phyloP scores from a whole-genome alignment of 2,888 invertebrate genomes.

The Sabatieria punctata region DNA sequence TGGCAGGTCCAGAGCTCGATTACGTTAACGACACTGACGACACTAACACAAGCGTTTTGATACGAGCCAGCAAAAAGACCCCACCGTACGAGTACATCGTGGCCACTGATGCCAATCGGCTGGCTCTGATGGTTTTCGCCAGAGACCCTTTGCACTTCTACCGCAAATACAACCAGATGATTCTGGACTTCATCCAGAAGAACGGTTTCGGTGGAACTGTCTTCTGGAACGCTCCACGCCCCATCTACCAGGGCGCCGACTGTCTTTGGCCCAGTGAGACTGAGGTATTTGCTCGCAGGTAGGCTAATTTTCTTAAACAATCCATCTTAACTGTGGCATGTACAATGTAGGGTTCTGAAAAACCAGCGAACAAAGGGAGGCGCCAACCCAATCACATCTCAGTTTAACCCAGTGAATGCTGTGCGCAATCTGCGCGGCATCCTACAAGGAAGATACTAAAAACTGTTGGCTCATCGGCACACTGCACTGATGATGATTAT shows the following conservation, averaged over 20 bases:
- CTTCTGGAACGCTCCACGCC: constrained; percentile 32
- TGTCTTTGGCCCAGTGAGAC: constrained; percentile 31
- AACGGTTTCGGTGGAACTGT: constrained; percentile 30
- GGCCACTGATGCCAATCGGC: constrained; percentile 28
- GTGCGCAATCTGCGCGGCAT: neutral
- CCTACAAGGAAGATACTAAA: neutral
- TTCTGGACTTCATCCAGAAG: constrained; percentile 23
- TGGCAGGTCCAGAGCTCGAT: constrained; percentile 23
- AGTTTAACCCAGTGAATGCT: neutral
- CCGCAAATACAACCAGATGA: constrained; percentile 14
- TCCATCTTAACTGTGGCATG: too few species aligned
- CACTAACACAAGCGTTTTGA: too few species aligned
- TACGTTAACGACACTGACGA: constrained; percentile 17
- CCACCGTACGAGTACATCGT: constrained; percentile 24
- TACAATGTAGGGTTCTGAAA: constrained; percentile 26
- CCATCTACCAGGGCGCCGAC: constrained; percentile 32
- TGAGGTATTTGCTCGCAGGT: constrained; percentile 30
- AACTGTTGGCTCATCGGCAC: too few species aligned
- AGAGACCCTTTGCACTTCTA: constrained; percentile 27
- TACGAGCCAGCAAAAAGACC: too few species aligned
- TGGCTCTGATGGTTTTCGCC: constrained; percentile 28
- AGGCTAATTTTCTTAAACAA: neutral
- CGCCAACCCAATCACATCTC: constrained; percentile 10
- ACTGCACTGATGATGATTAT: too few species aligned
- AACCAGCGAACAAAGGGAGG: constrained; percentile 23